Evolutionary conservation across 2,113 vertebrate genomes (phyloP).

Genomic region (Dicentrarchus labrax): DNA sequence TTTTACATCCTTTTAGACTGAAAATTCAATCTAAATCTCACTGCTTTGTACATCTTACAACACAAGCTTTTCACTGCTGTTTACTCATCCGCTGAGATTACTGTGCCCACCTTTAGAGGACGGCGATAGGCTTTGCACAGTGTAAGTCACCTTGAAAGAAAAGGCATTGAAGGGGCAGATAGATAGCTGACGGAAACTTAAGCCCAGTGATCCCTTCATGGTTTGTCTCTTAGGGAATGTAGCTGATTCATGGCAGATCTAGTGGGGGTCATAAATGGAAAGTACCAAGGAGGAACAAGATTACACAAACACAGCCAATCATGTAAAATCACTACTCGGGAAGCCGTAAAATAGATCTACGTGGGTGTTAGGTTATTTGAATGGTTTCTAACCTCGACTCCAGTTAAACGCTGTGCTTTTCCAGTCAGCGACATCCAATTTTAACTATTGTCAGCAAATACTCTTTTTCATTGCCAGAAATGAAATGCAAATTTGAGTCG

Average conservation of each 20-base stretch:
- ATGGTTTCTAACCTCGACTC: slow-evolving; percentile 66
- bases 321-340: slow-evolving; percentile 66
- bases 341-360: slow-evolving; percentile 67
- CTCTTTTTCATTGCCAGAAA: slow-evolving; percentile 18
- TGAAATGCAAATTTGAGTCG: slow-evolving; percentile 36
- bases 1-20: slow-evolving; percentile 18
- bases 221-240: slow-evolving; percentile 57
- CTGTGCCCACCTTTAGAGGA: slow-evolving; percentile 1
- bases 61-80: not conserved
- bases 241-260: slow-evolving; percentile 63
- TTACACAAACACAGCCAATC: slow-evolving; percentile 78
- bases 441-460: slow-evolving; percentile 41
- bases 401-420: slow-evolving; percentile 53
- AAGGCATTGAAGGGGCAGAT: slow-evolving; percentile 45
- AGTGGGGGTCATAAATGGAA: slow-evolving; percentile 74
- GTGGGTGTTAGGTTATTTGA: slow-evolving; percentile 74
- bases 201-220: slow-evolving; percentile 39
- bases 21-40: slow-evolving; percentile 11
- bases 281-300: slow-evolving; percentile 80
- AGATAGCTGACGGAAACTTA: slow-evolving; percentile 56
- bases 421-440: slow-evolving; percentile 35
- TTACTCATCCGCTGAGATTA: slow-evolving; percentile 17
- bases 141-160: slow-evolving; percentile 63
- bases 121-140: not conserved
- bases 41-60: not conserved